Evolutionary conservation across 2,888 invertebrate species (phyloP).

Genomic region (Lasioglossum figueresi): DNA sequence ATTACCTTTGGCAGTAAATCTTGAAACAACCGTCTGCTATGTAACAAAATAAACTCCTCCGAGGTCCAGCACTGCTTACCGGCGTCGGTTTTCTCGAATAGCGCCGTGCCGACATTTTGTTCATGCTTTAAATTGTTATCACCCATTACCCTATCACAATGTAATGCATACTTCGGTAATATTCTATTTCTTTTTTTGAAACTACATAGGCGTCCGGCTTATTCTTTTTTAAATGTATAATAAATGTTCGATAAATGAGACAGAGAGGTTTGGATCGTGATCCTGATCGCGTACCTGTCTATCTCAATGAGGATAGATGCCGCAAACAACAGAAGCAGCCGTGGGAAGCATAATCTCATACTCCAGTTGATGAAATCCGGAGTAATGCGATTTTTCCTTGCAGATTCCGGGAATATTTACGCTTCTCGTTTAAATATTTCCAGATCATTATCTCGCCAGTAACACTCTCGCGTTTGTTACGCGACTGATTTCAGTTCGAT

Average conservation of each 20-base stretch:
- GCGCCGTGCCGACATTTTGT: conserved; percentile 78
- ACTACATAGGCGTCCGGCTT: not conserved
- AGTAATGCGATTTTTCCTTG: conserved; percentile 42
- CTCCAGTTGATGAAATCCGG: conserved; percentile 56
- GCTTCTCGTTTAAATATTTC: conserved; percentile 35
- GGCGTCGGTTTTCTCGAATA: conserved; percentile 75
- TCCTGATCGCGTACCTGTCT: conserved; percentile 42
- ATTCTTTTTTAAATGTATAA: not conserved
- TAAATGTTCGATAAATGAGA: not conserved
- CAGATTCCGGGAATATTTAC: conserved; percentile 48
- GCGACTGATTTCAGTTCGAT: conserved; percentile 38
- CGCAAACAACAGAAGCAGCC: conserved; percentile 64
- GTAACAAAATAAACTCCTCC: conserved; percentile 77
- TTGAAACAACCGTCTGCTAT: conserved; percentile 78
- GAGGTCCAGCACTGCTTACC: conserved; percentile 78
- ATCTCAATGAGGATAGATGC: conserved; percentile 49
- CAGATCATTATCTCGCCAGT: conserved; percentile 51
- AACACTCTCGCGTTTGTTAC: conserved; percentile 47
- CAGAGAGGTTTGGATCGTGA: not conserved
- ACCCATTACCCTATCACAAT: conserved; percentile 60
- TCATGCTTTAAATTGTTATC: conserved; percentile 58
- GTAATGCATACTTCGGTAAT: not conserved
- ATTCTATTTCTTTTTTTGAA: not conserved
- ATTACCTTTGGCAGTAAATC: conserved; percentile 78
- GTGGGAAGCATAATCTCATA: conserved; percentile 71